Base-by-base conservation (phyloP, 2,113 vertebrate species). In the Hassar affinis region DNA sequence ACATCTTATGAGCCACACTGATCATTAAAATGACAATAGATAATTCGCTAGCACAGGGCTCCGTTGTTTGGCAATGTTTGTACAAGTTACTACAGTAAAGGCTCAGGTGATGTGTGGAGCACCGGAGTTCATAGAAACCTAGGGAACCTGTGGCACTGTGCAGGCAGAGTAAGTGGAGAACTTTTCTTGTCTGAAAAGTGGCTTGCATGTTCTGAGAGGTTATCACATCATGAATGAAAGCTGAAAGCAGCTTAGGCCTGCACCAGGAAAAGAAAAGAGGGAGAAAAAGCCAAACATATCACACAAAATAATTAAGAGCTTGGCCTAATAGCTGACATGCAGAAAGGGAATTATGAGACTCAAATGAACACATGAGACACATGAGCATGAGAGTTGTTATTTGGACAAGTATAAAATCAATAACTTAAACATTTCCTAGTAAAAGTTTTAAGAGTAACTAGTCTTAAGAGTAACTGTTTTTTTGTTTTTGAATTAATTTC, bases 371-470 rank as follows among this genome's bases (percentile, higher is more conserved):
- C 81, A 17, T 27, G 27, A 61, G 84, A 82, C 87, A 82, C 82
- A 66, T 88, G 84, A 93, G 92, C 92, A 90, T 88, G 92, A 92
- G 93, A 88, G 91, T 94, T 86, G 91, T 91, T 89, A 89, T 76
- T 83, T 72, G 77, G 93, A 94, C 93, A 92, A 93, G 94, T 91
- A 93, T 71, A 82, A 91, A 90, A 94, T 92, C 93, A 88, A 92
- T 94, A 90, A 89, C 90, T 91, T 90, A 91, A 89, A 92, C 89
- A 91, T 92, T 94, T 95, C 92, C 91, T 89, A 92, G 94, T 93
- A 95, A 93, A 94, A 91, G 93, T 96, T n/a, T n/a, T n/a, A n/a
- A n/a, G 95, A 97, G 96, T 96, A n/a, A n/a, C n/a, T n/a, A n/a
- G 96, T 97, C 96, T 96, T 96, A 94, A 94, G 94, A 94, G 94